These are phyloP conservation scores for Elmis aenea DNA, from an alignment of 2,888 invertebrate genomes.

Conservation along the genomic window DNA sequence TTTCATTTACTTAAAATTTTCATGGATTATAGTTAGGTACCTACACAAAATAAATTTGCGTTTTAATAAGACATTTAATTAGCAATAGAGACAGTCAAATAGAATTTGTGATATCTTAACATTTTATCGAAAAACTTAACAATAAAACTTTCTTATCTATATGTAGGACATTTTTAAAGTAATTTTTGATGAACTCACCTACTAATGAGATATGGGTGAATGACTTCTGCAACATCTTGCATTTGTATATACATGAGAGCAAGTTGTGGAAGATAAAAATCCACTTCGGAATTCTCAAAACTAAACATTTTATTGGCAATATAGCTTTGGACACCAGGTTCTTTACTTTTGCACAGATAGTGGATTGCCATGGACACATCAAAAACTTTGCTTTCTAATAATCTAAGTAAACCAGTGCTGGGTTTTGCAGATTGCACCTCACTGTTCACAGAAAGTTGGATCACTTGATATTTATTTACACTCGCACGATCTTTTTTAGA, in stretches of 20 bases:
- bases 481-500: background rate
- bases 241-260: conserved; percentile 98
- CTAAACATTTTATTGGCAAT: conserved; percentile 97
- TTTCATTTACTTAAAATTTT: no score
- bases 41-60: no score
- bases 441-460: no score
- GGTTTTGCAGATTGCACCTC: conserved; percentile 30
- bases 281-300: conserved; percentile 87
- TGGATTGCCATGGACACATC: conserved; percentile 98
- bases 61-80: no score
- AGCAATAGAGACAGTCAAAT: no score
- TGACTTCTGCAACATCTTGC: conserved; percentile 92
- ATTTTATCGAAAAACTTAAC: background rate
- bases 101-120: no score
- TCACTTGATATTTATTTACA: no score
- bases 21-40: no score
- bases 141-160: no score
- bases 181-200: conserved; percentile 54
- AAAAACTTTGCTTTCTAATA: conserved; percentile 96
- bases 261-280: conserved; percentile 96
- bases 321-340: conserved; percentile 95
- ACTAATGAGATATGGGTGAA: conserved; percentile 75
- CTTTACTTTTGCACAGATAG: conserved; percentile 96
- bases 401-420: conserved; percentile 68
- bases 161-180: no score